Conservation (phyloP, 2,888 invertebrate genomes). For the Slavum lentiscoides region DNA sequence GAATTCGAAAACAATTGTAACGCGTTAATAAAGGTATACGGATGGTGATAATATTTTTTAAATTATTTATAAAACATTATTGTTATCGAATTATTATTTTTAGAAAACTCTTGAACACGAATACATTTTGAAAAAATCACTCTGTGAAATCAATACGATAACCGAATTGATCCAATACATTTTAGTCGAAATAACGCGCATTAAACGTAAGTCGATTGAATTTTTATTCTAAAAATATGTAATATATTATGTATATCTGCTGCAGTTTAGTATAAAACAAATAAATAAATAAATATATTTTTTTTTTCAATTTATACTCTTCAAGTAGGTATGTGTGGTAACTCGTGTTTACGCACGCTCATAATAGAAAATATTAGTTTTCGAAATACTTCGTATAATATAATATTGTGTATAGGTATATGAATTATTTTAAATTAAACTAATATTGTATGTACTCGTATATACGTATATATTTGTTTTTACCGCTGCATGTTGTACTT, state of each 20-base stretch:
- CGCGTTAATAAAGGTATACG: not conserved
- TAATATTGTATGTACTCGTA: no score
- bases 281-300: no score
- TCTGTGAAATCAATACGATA: slow-evolving; percentile 15
- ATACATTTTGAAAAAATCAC: not conserved
- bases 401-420: not conserved
- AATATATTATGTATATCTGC: no score
- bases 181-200: slow-evolving; percentile 20
- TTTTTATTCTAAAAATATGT: no score
- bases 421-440: not conserved
- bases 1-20: slow-evolving; percentile 9
- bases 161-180: slow-evolving; percentile 30
- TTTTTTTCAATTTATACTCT: no score
- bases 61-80: not conserved
- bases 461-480: slow-evolving; percentile 9
- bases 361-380: not conserved
- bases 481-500: not conserved
- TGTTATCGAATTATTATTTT: not conserved
- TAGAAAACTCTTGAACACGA: slow-evolving; percentile 9
- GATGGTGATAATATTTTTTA: not conserved
- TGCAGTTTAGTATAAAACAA: no score
- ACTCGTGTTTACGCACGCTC: no score
- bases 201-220: slow-evolving; percentile 18
- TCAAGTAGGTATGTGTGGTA: no score
- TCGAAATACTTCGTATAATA: not conserved